Base-by-base conservation (phyloP, 2,113 vertebrate genomes). In the Haliaeetus leucogaster region DNA sequence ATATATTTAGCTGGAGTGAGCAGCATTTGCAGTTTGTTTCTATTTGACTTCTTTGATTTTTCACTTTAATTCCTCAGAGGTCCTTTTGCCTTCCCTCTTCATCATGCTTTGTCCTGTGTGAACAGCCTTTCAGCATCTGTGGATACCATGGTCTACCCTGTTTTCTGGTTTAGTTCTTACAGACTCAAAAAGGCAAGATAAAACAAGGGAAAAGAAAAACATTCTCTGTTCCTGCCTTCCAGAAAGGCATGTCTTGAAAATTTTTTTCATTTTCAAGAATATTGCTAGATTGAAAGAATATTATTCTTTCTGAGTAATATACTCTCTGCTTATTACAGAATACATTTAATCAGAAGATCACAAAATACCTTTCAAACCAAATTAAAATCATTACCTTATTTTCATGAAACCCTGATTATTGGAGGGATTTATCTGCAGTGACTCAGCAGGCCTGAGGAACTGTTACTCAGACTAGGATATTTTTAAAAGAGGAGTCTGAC, bases 361-460 rank as follows among this genome's bases (percentile, higher is more conserved):
- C 23, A 95, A 88, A 92, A 83, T 80, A 85, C 27, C 13, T 83
- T 81, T 90, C 53, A 86, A 80, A 89, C 21, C 40, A 90, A 93
- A 86, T 80, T 88, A 88, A 68, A 13, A 70, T 77, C 25, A 65
- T 88, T 90, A 48, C 43, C 19, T 76, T 76, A 76, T 86, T 93
- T 92, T 86, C 45, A 58, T 56, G 40, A 89, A 90, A 45, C 9
- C 15, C 13, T 47, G 43, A 65, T 77, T 90, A 52, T 86, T 82
- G 53, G 40, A 93, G 36, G 42, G 74, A 89, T 95, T 96, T 90
- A 61, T 86, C 21, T 88, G 34, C 91, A 90, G 38, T 95, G 95
- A 95, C 63, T 94, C 92, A 91, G 66, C 74, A 86, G 25, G 29
- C 82, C 79, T 91, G 66, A 88, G 45, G 50, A 88, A 38, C 10